A percentile compares a stretch with the other conserved stretches of the same genome.
These are phyloP conservation scores for Brachymystax lenok DNA, from an alignment of 2,797 vertebrate genomes.

Conservation along the genomic window DNA sequence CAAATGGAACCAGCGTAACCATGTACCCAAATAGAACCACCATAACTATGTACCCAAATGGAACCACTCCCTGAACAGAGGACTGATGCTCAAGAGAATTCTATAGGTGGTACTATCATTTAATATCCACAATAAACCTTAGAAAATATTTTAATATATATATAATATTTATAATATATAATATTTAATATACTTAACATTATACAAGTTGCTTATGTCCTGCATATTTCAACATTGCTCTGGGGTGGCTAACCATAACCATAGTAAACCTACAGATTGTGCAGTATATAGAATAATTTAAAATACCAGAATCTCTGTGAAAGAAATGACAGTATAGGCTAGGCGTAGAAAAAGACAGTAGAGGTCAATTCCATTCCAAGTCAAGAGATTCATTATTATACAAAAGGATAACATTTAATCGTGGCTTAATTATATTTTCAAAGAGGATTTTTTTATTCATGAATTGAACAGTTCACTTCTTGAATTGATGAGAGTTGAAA, in stretches of 20 bases:
- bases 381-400: not conserved
- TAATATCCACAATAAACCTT: slow-evolving; percentile 20
- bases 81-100: not conserved
- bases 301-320: not conserved
- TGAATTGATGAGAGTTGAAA: not conserved
- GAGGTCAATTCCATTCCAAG: not conserved
- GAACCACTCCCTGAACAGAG: not conserved
- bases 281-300: not conserved
- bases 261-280: slow-evolving; percentile 2
- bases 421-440: not conserved
- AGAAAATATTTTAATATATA: slow-evolving; percentile 14
- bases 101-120: slow-evolving; percentile 15
- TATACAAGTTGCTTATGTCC: slow-evolving; percentile 7
- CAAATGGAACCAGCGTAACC: not conserved
- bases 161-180: not conserved
- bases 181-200: slow-evolving; percentile 5
- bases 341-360: not conserved
- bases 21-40: not conserved
- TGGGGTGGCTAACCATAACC: not conserved
- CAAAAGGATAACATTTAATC: not conserved
- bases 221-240: slow-evolving; percentile 7
- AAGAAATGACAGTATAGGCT: not conserved
- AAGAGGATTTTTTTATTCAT: not conserved
- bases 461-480: not conserved
- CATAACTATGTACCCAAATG: not conserved